Percentiles rank a stretch among this genome's conserved stretches.
Conservation (phyloP, 2,797 vertebrate species). For the Halcyon leucocephala region DNA sequence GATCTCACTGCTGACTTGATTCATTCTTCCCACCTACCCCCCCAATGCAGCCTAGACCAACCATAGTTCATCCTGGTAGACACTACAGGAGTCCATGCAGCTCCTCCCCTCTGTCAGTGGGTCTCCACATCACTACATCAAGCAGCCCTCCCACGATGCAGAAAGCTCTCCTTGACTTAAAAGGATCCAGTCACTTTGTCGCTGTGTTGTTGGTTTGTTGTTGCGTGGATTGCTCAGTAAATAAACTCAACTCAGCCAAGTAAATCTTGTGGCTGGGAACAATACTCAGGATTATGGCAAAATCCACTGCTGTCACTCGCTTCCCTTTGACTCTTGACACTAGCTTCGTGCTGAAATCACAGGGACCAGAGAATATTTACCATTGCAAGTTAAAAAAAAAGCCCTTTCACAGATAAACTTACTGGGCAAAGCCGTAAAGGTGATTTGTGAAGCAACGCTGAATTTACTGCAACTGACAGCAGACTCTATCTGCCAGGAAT, state of each 20-base stretch:
- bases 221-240: background rate
- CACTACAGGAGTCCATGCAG: background rate
- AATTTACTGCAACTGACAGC: conserved; percentile 71
- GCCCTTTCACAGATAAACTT: background rate
- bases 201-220: background rate
- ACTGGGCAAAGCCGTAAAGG: conserved; percentile 58
- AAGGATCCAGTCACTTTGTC: background rate
- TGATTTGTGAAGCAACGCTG: conserved; percentile 73
- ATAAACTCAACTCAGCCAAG: background rate
- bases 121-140: background rate
- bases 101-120: background rate
- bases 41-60: background rate
- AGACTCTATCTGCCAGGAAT: conserved; percentile 67
- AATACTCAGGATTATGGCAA: background rate
- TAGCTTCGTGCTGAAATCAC: background rate
- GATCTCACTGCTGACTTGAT: background rate
- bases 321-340: background rate
- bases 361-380: background rate
- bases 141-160: background rate
- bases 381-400: background rate
- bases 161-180: background rate
- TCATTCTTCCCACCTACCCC: background rate
- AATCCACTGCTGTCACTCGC: background rate
- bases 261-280: background rate
- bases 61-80: background rate